Percentiles rank a stretch among this genome's conserved stretches.
phyloP scores from a whole-genome alignment of 2,888 invertebrate genomes.

The Achlya flavicornis region DNA sequence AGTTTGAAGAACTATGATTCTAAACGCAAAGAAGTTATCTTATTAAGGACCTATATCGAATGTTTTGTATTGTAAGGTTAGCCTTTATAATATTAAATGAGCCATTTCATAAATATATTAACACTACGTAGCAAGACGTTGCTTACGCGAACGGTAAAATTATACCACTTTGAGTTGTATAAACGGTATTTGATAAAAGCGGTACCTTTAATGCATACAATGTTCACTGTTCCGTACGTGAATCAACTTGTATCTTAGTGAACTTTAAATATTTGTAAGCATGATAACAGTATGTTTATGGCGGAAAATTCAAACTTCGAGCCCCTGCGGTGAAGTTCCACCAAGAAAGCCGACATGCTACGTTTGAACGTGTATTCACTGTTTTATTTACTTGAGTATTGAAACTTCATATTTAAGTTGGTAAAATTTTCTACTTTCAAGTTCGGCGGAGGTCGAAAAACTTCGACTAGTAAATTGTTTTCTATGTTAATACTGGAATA shows the following conservation, averaged over 20 bases:
- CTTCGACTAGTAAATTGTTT: conserved; percentile 8
- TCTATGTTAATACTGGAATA: not conserved
- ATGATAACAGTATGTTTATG: not conserved
- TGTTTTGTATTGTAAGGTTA: too few relatives aligned
- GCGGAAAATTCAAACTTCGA: not conserved
- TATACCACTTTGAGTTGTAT: too few relatives aligned
- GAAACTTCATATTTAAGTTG: conserved; percentile 42
- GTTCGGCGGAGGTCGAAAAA: not conserved
- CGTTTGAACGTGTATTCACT: conserved; percentile 13
- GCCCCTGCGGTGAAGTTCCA: not conserved
- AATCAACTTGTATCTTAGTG: not conserved
- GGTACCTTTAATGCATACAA: too few relatives aligned
- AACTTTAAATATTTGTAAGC: conserved; percentile 1
- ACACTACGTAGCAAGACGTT: too few relatives aligned
- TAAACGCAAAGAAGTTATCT: too few relatives aligned
- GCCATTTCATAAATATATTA: too few relatives aligned
- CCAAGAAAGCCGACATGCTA: conserved; percentile 1
- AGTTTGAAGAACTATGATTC: too few relatives aligned
- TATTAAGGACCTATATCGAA: too few relatives aligned
- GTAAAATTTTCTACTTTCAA: conserved; percentile 34
- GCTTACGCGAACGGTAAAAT: too few relatives aligned
- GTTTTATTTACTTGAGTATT: conserved; percentile 41
- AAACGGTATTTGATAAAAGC: too few relatives aligned
- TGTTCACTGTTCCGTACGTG: too few relatives aligned
- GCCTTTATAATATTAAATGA: too few relatives aligned